Evolutionary conservation across 2,888 invertebrate species (phyloP), one percentile per base, ranked within the genome.

Genomic region (Ophonus ardosiacus): DNA sequence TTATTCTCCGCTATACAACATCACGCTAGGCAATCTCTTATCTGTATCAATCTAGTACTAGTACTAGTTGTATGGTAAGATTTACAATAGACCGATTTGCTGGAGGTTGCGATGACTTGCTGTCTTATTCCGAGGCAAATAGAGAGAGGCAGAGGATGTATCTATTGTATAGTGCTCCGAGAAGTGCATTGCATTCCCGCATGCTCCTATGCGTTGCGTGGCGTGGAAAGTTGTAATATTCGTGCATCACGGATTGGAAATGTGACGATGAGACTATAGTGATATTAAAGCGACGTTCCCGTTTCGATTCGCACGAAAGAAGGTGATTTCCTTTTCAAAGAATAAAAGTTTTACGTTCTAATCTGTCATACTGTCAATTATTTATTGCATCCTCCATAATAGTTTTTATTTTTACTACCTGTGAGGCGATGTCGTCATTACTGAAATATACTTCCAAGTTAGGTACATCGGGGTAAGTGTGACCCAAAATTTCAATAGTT

Each of bases 81-180:
- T 61, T 51, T 18, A 83, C 83, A 83, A 83, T 83, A 74, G 59
- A 83, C 6, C 76, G 43, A 83, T 83, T 83, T 76, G 61, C 76
- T 83, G n/a, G 40, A 59, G 43, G 74, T 31, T 31, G 31, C 31
- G 17, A 63, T 63, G 63, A 61, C 40, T 81, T 43, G 80, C 38
- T 21, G 43, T 81, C 81, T 81, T 15, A 76, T 40, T 51, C 13
- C 7, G 15, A 38, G n/a, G 31, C 15, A 38, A 71, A 43, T 71
- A 71, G 15, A 71, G 15, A 51, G 43, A 51, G 43, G 43, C 43
- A 2, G 43, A 51, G 43, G 43, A n/a, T 38, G 43, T 21, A 18
- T 8, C 81, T 63, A 61, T 61, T 80, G 40, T 31, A 31, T 31
- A 8, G 18, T 31, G 31, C 31, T 31, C 59, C 24, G 38, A 51